A percentile compares a stretch with the other conserved stretches of the same genome.
These are phyloP conservation scores for Sesia apiformis DNA, from an alignment of 2,888 invertebrate genomes.

Conservation along the genomic window DNA sequence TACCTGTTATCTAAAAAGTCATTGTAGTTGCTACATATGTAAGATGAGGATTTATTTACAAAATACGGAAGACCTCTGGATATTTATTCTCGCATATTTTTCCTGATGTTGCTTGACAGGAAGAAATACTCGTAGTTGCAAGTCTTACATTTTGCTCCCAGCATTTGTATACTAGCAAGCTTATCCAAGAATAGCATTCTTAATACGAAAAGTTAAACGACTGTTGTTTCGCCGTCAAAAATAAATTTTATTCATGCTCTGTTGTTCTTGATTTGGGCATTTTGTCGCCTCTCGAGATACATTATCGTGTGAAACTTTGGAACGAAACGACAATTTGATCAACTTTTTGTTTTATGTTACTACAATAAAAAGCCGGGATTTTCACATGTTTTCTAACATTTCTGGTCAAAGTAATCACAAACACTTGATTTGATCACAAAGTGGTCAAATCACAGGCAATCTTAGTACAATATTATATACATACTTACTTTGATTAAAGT, in stretches of 20 bases:
- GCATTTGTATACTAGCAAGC: not conserved
- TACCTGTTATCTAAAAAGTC: no score
- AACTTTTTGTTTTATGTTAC: no score
- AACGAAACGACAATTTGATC: conserved; percentile 16
- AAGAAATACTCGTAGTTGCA: not conserved
- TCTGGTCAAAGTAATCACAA: no score
- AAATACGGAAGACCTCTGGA: not conserved
- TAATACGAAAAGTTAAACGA: conserved; percentile 50
- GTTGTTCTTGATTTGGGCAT: conserved; percentile 24
- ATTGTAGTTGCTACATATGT: no score
- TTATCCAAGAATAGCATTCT: not conserved
- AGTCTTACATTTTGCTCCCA: not conserved
- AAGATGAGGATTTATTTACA: no score
- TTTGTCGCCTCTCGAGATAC: conserved; percentile 23
- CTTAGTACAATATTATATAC: no score
- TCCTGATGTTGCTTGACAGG: not conserved
- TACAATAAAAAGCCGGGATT: no score
- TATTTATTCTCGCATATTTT: not conserved
- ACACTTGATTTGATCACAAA: no score
- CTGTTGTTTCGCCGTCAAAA: conserved; percentile 48
- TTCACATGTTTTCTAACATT: no score
- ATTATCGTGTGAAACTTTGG: conserved; percentile 25
- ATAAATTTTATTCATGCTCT: conserved; percentile 26
- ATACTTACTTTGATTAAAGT: no score
- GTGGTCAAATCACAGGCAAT: no score